Conservation (phyloP, 1,140 invertebrate genomes). For the Apis cerana region DNA sequence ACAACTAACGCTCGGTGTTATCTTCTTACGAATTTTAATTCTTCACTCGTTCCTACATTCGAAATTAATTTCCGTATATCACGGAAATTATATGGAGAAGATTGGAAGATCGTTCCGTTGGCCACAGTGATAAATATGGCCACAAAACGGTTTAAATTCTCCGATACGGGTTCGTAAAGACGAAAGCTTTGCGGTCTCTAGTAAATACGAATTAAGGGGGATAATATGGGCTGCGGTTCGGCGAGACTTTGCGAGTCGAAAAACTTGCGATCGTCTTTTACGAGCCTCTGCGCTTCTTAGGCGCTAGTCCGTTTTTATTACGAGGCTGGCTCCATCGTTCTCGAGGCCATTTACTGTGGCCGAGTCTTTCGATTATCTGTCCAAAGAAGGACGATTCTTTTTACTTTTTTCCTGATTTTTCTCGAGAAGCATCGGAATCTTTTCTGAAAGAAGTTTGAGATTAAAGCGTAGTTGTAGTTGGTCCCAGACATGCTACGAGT, state of each 20-base stretch:
- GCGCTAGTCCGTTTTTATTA: slow-evolving; percentile 12
- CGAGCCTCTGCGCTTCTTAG: neutral
- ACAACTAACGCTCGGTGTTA: neutral
- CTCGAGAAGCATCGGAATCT: neutral
- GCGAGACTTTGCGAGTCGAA: slow-evolving; percentile 17
- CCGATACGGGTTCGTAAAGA: neutral
- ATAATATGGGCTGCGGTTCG: neutral
- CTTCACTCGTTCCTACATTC: neutral
- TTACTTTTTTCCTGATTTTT: neutral
- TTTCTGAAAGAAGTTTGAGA: neutral
- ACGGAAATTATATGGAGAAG: neutral
- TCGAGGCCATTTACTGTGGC: neutral
- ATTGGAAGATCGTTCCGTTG: neutral
- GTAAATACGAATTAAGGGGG: slow-evolving; percentile 30
- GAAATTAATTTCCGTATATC: too few relatives aligned
- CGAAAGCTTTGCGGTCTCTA: slow-evolving; percentile 18
- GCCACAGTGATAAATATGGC: neutral
- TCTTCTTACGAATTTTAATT: neutral
- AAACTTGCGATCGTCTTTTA: slow-evolving; percentile 27
- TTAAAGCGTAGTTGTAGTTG: slow-evolving; percentile 3
- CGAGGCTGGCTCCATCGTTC: neutral
- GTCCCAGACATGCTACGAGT: neutral
- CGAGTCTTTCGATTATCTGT: neutral
- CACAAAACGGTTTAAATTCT: neutral
- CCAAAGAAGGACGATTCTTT: too few relatives aligned